These are phyloP conservation scores for Eurosta solidaginis DNA, from an alignment of 1,140 invertebrate genomes.

Conservation along the genomic window DNA sequence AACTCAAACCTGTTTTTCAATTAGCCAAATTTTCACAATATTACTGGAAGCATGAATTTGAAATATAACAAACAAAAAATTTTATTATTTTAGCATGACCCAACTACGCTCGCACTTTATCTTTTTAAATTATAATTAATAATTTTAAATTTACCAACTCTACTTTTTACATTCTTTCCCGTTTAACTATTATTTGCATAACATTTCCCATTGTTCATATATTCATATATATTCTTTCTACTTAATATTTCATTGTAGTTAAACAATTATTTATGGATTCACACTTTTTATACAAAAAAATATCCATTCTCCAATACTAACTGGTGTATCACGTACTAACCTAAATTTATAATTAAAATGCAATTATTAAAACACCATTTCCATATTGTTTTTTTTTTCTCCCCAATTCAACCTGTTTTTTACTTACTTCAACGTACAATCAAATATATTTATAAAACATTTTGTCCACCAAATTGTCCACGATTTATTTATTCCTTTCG, in stretches of 20 bases:
- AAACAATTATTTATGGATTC: background rate
- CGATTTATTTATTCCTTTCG: background rate
- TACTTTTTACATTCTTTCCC: background rate
- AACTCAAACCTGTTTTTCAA: too few relatives aligned
- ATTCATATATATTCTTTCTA: background rate
- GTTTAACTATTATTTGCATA: background rate
- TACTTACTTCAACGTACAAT: constrained; percentile 37
- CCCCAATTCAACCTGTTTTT: background rate
- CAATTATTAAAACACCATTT: constrained; percentile 4
- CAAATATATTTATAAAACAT: background rate
- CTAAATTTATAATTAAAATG: constrained; percentile 15
- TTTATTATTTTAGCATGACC: background rate
- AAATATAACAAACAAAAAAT: too few relatives aligned
- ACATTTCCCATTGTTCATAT: background rate
- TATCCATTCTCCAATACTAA: constrained; percentile 4
- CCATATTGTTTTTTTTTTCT: constrained; percentile 20
- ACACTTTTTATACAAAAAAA: background rate
- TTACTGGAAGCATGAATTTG: too few relatives aligned
- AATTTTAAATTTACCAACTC: background rate
- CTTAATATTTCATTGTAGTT: constrained; percentile 4
- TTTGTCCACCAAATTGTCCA: background rate
- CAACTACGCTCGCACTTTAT: background rate
- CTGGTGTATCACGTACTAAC: background rate
- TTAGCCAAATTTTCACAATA: too few relatives aligned
- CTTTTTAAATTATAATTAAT: too few relatives aligned